phyloP scores from a whole-genome alignment of 2,888 invertebrate genomes.

The Autographa pulchrina region DNA sequence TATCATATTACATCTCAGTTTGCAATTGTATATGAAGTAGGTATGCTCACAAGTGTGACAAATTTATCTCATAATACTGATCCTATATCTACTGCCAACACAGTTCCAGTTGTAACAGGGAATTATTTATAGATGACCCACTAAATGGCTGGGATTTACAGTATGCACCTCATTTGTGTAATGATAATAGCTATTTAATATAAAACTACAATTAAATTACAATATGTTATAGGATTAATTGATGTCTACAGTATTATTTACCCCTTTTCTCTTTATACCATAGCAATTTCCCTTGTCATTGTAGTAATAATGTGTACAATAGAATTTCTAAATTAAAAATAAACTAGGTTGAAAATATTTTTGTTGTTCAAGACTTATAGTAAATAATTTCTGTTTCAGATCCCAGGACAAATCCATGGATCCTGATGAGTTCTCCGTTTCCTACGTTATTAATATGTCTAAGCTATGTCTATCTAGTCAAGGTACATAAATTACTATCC shows the following conservation, averaged over 20 bases:
- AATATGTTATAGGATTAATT: background rate
- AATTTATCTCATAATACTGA: constrained; percentile 47
- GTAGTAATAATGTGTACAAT: background rate
- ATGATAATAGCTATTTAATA: constrained; percentile 34
- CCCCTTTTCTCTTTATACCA: background rate
- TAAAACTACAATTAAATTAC: constrained; percentile 17
- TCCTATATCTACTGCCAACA: constrained; percentile 52
- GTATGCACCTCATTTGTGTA: constrained; percentile 57
- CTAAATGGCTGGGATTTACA: constrained; percentile 57
- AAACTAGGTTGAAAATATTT: background rate
- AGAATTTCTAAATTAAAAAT: background rate
- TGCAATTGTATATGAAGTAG: background rate
- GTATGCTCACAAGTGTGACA: constrained; percentile 32
- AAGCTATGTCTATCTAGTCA: constrained; percentile 96
- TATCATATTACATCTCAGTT: background rate
- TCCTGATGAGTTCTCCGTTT: constrained; percentile 97
- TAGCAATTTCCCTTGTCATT: background rate
- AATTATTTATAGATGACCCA: constrained; percentile 73
- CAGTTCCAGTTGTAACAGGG: constrained; percentile 58
- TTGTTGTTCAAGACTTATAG: background rate
- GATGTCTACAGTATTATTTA: background rate
- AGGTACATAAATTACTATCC: constrained; percentile 85
- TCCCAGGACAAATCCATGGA: constrained; percentile 96
- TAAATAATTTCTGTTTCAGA: constrained; percentile 89
- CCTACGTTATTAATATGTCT: constrained; percentile 97